Percentiles rank a stretch among this genome's conserved stretches.
phyloP scores from a whole-genome alignment of 2,888 invertebrate genomes.

The Salticus scenicus region DNA sequence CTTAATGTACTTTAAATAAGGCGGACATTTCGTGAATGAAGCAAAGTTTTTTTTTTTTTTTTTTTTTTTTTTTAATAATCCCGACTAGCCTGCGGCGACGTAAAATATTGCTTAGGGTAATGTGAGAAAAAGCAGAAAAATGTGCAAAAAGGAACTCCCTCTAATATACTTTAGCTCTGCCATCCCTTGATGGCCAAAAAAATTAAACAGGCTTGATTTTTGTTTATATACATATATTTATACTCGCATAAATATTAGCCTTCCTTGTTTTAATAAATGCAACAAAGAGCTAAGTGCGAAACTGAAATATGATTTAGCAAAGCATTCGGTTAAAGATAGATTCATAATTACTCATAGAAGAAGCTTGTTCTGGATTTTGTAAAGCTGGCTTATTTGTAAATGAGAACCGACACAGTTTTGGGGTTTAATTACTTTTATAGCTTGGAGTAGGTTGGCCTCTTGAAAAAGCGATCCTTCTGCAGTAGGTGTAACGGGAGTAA shows the following conservation, averaged over 20 bases:
- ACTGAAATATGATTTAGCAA: slow-evolving; percentile 56
- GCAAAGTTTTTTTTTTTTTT: not conserved
- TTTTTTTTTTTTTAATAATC: no score
- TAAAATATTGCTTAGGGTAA: slow-evolving; percentile 42
- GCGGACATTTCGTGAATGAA: not conserved
- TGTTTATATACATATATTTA: slow-evolving; percentile 1
- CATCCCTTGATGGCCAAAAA: slow-evolving; percentile 40
- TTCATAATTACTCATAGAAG: slow-evolving; percentile 67
- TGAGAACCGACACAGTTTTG: slow-evolving; percentile 65
- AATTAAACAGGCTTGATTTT: slow-evolving; percentile 44
- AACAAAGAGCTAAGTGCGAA: not conserved
- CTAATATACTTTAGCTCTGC: slow-evolving; percentile 8
- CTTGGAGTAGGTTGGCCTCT: slow-evolving; percentile 16
- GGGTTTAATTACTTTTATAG: slow-evolving; percentile 69
- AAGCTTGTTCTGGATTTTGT: slow-evolving; percentile 58
- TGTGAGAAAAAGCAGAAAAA: slow-evolving; percentile 42
- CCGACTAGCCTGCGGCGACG: not conserved
- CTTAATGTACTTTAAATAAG: slow-evolving; percentile 19
- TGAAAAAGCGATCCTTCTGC: slow-evolving; percentile 41
- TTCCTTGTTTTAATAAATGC: slow-evolving; percentile 8
- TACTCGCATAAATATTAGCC: slow-evolving; percentile 5
- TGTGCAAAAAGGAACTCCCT: slow-evolving; percentile 28
- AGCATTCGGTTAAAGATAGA: slow-evolving; percentile 13
- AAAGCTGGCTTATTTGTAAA: slow-evolving; percentile 48
- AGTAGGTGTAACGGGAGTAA: not conserved